These are phyloP conservation scores for Papio anubis DNA, from an alignment of 2,113 vertebrate genomes.

Conservation along the genomic window DNA sequence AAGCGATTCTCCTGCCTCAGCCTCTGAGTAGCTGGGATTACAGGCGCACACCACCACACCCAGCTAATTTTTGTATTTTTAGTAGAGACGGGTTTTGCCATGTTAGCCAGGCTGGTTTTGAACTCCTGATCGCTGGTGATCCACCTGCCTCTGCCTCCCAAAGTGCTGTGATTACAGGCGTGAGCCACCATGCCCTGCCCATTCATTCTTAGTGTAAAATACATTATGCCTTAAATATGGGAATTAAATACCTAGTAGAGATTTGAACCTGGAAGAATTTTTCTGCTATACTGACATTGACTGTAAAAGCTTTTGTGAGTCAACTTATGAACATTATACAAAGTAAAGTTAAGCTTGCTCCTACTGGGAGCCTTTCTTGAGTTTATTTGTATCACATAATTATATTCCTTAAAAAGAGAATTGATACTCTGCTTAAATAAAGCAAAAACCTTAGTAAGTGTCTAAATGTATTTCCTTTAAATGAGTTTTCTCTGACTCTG, in stretches of 20 bases:
- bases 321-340: background rate
- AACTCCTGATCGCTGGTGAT: too few relatives aligned
- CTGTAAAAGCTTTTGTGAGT: conserved; percentile 15
- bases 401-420: conserved; percentile 14
- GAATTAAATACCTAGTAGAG: conserved; percentile 16
- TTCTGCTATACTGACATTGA: background rate
- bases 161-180: too few relatives aligned
- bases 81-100: too few relatives aligned
- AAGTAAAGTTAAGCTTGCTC: conserved; percentile 23
- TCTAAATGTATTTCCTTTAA: conserved; percentile 48
- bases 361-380: background rate
- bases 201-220: background rate
- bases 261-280: background rate
- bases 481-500: conserved; percentile 46
- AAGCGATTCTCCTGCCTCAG: too few relatives aligned
- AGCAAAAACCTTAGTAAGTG: conserved; percentile 37
- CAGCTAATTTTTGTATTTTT: too few relatives aligned
- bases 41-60: too few relatives aligned
- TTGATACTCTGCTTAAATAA: conserved; percentile 38
- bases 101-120: too few relatives aligned
- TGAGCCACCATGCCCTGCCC: too few relatives aligned
- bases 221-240: background rate
- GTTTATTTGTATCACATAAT: conserved; percentile 37
- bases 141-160: too few relatives aligned
- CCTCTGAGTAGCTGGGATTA: too few relatives aligned